A percentile compares a stretch with the other conserved stretches of the same genome.
phyloP scores from a whole-genome alignment of 2,888 invertebrate genomes.

The Charanyca ferruginea region DNA sequence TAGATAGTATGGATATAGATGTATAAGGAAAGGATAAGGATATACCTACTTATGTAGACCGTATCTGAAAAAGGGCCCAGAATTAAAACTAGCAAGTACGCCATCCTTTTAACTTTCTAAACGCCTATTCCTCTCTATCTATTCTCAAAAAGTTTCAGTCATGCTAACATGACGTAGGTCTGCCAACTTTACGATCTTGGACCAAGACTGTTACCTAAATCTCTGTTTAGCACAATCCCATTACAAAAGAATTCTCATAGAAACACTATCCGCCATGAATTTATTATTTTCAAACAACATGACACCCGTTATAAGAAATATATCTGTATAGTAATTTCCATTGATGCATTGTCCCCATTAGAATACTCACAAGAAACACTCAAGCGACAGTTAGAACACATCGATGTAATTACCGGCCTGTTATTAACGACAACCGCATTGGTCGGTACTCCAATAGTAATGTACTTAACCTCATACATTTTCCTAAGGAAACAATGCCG shows the following conservation, averaged over 20 bases:
- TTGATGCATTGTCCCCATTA: slow-evolving; percentile 39
- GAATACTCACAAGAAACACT: slow-evolving; percentile 44
- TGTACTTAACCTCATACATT: slow-evolving; percentile 1
- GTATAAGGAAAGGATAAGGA: too few relatives aligned
- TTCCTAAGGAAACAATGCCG: slow-evolving; percentile 46
- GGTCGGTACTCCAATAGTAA: slow-evolving; percentile 11
- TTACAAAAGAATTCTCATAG: not conserved
- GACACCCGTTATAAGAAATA: slow-evolving; percentile 53
- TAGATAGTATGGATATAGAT: too few relatives aligned
- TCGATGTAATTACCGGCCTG: slow-evolving; percentile 59
- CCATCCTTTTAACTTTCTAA: too few relatives aligned
- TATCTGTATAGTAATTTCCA: slow-evolving; percentile 43
- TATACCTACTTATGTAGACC: too few relatives aligned
- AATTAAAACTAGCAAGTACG: too few relatives aligned
- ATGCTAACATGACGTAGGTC: not conserved
- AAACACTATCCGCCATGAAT: slow-evolving; percentile 4
- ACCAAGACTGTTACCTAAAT: not conserved
- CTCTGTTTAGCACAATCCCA: not conserved
- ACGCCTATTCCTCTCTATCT: not conserved
- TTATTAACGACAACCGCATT: slow-evolving; percentile 49
- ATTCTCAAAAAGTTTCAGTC: not conserved
- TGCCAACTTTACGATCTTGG: not conserved
- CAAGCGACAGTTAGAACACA: slow-evolving; percentile 53
- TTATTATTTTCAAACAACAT: slow-evolving; percentile 20
- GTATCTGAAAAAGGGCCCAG: too few relatives aligned